A percentile compares a stretch with the other conserved stretches of the same genome.
phyloP scores from a whole-genome alignment of 92 coral and sea anemone species.

The Galaxea fascicularis region DNA sequence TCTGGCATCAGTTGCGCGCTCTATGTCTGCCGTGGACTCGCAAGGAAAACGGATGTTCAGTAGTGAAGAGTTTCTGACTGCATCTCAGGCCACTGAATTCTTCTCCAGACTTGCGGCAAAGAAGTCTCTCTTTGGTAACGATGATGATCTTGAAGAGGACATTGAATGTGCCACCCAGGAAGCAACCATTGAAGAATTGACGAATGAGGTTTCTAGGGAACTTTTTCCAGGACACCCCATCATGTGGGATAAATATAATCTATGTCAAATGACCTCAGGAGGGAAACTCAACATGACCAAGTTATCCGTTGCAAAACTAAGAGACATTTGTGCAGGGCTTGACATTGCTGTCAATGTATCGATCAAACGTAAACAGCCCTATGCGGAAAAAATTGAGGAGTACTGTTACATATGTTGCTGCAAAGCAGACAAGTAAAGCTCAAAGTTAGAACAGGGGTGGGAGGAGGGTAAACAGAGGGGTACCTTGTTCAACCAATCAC shows the following conservation, averaged over 20 bases:
- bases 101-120: no score
- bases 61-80: conserved; percentile 58
- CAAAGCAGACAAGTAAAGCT: conserved; percentile 26
- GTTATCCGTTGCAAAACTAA: conserved; percentile 54
- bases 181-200: conserved; percentile 51
- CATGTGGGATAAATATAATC: conserved; percentile 44
- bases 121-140: no score
- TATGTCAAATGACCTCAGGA: conserved; percentile 49
- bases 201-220: conserved; percentile 52
- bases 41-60: conserved; percentile 56
- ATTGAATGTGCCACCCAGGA: no score
- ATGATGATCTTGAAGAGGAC: no score
- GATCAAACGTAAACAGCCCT: conserved; percentile 58
- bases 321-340: conserved; percentile 31
- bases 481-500: conserved; percentile 21
- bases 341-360: conserved; percentile 48
- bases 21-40: no score
- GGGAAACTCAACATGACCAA: conserved; percentile 52
- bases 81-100: conserved; percentile 55
- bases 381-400: no score
- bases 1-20: conserved; percentile 57
- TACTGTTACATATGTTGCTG: conserved; percentile 36
- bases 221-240: conserved; percentile 53
- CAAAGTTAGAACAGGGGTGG: conserved; percentile 28
- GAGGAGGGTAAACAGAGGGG: conserved; percentile 43